Base-by-base conservation (phyloP, 2,113 vertebrate genomes). In the Erinaceus europaeus region DNA sequence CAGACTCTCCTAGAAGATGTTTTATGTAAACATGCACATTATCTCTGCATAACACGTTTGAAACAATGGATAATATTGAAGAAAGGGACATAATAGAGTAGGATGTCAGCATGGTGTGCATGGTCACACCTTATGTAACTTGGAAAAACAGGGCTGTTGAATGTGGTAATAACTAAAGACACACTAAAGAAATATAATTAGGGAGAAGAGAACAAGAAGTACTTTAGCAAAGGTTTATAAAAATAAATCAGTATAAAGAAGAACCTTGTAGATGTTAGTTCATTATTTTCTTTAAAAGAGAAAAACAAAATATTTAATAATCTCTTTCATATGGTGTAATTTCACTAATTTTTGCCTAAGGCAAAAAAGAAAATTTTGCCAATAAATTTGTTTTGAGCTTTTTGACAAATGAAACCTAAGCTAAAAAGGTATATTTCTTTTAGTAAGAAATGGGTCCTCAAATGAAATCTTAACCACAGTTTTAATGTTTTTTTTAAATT, bases 301-400 rank as follows among this genome's bases (percentile, higher is more conserved):
- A 29, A 94, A 94, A 95, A 92, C 92, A 88, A 93, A 93, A 93
- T 93, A 91, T 94, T 94, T 94, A 95, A 93, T 92, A 92, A 92
- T 95, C 71, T 93, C 79, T 95, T 95, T 93, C 94, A 92, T 68
- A 94, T 75, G 90, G 88, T 62, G 79, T 83, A 92, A 94, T 92
- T 94, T 94, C 62, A 93, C 82, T 85, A 44, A 80, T 72, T 92
- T 91, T 90, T 92, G 91, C 91, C 90, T 72, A 42, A 82, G 80
- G 94, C 88, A 79, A 94, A 91, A 79, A 59, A 42, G 27, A 88
- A 36, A 73, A 72, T 74, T 94, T 94, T 93, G 90, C 83, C 91
- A 93, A 75, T 85, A 68, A 95, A 94, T 71, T 75, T 89, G 84
- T 77, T 94, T 94, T 95, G 89, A 92, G 84, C 61, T 82, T 89